Evolutionary conservation across 2,113 vertebrate species (phyloP), one percentile per base, ranked within the genome.

Genomic region (Pteropus alecto): DNA sequence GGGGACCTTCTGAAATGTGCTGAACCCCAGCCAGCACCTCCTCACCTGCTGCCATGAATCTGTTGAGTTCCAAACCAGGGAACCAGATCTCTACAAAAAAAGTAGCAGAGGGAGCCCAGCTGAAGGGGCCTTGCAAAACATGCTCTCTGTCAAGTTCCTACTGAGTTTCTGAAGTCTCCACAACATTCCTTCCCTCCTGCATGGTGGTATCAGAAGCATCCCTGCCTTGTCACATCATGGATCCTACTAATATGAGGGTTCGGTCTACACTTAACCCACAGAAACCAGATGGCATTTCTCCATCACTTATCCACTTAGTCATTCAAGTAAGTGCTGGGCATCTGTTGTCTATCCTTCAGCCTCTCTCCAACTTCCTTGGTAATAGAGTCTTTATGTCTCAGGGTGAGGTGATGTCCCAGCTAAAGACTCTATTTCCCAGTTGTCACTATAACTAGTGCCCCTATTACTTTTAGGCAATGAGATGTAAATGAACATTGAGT

Each of bases 41-140:
- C 7, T 13, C 24, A 28, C 22, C 41, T 2, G 0, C 38, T 1
- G 5, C 30, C 10, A 11, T 28, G 28, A 15, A 6, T n/a, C n/a
- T 79, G 43, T 6, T 22, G 10, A 67, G 43, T 65, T 94, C 58
- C 16, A 90, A 46, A 63, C 54, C 38, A 65, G 21, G 21, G 21
- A 63, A 71, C 10, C 21, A n/a, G 6, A 11, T 33, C 38, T 46
- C 60, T 11, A 18, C 15, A 26, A 18, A 30, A 56, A 83, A 18
- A 21, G 35, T 28, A 12, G 35, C 51, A 65, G 60, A 58, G 16
- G 86, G 65, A 19, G 43, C n/a, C 84, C n/a, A 8, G 24, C 12
- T 18, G 14, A 38, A 24, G 68, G 10, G 24, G 54, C 13, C 78
- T 68, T 92, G 61, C 33, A 70, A 60, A 65, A 5, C 54, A 76